Evolutionary conservation across 1,140 invertebrate species (phyloP).

Genomic region (Lamellibrachia luymesi): DNA sequence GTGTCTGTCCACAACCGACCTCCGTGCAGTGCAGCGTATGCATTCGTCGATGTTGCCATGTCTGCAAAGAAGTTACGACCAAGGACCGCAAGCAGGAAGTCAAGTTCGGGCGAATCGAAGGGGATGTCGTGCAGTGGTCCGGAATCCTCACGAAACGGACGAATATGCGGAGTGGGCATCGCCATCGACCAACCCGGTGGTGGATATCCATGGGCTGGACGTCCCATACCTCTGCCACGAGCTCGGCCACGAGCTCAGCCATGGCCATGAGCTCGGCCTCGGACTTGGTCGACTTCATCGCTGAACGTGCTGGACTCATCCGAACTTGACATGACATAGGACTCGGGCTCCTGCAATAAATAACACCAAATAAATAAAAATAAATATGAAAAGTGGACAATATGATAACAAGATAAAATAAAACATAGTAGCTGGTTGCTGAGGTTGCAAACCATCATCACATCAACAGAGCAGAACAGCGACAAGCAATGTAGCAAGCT

Average conservation of each 20-base stretch:
- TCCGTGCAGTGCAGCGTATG: not conserved
- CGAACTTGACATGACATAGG: not conserved
- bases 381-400: not conserved
- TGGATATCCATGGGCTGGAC: not conserved
- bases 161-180: not conserved
- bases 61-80: not conserved
- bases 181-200: not conserved
- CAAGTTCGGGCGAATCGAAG: not conserved
- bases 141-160: too few species aligned
- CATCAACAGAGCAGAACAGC: not conserved
- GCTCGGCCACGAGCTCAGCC: not conserved
- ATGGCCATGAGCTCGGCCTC: not conserved
- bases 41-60: not conserved
- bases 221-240: not conserved
- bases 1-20: not conserved
- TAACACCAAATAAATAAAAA: not conserved
- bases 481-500: not conserved
- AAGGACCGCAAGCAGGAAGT: not conserved
- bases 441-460: not conserved
- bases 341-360: not conserved
- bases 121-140: not conserved
- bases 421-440: not conserved
- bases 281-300: not conserved
- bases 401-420: not conserved
- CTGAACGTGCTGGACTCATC: not conserved